Conservation (phyloP, 1,140 invertebrate genomes). For the Drosophila obscura region DNA sequence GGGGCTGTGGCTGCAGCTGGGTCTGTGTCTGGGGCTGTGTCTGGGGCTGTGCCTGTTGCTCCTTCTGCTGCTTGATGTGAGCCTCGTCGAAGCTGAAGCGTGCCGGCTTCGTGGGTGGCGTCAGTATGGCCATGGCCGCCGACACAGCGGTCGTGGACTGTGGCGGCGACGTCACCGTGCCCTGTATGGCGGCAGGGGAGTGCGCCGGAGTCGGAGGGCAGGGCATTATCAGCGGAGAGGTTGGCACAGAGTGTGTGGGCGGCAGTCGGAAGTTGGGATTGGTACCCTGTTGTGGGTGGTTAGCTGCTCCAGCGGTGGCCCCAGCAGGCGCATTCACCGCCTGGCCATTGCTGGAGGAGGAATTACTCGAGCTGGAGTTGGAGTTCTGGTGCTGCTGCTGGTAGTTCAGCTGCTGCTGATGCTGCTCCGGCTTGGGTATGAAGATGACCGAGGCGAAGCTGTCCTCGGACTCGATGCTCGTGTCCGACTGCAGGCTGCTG, state of each 20-base stretch:
- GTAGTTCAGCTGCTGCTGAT: slow-evolving; percentile 74
- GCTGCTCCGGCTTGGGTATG: slow-evolving; percentile 88
- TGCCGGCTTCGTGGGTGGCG: slow-evolving; percentile 54
- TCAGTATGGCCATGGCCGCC: slow-evolving; percentile 79
- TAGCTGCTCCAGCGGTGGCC: slow-evolving; percentile 7
- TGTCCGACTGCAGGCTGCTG: slow-evolving; percentile 95
- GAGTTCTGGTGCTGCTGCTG: slow-evolving; percentile 84
- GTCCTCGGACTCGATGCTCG: slow-evolving; percentile 96
- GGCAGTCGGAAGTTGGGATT: slow-evolving; percentile 40
- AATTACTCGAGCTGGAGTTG: slow-evolving; percentile 84
- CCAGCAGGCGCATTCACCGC: slow-evolving; percentile 1
- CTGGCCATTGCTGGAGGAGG: slow-evolving; percentile 71
- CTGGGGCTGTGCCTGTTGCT: slow-evolving; percentile 29
- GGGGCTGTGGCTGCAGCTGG: slow-evolving; percentile 18
- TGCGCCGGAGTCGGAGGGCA: slow-evolving; percentile 84
- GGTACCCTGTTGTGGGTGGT: slow-evolving; percentile 14
- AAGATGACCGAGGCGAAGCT: slow-evolving; percentile 96
- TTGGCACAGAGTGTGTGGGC: slow-evolving; percentile 86
- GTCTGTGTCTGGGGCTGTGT: not conserved
- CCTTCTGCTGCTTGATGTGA: slow-evolving; percentile 73
- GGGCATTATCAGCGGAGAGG: slow-evolving; percentile 87
- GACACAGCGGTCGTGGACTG: slow-evolving; percentile 66
- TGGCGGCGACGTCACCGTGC: slow-evolving; percentile 66
- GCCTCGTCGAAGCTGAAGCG: slow-evolving; percentile 79
- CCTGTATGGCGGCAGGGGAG: slow-evolving; percentile 76